phyloP scores from a whole-genome alignment of 2,888 invertebrate genomes.

The Limnephilus lunatus region DNA sequence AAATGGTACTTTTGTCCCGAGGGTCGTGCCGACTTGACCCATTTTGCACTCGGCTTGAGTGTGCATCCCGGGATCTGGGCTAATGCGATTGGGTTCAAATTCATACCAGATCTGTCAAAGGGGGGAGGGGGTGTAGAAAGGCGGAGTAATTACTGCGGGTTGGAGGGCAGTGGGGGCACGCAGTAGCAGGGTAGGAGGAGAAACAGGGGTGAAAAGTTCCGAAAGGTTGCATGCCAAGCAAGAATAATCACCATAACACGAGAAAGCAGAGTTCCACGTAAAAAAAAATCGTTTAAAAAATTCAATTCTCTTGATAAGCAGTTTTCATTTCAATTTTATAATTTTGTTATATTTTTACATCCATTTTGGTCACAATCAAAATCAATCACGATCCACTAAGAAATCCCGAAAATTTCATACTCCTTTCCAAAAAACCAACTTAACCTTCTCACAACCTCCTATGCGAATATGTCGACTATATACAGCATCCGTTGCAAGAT shows the following conservation, averaged over 20 bases:
- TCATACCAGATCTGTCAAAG: background rate
- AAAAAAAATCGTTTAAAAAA: background rate
- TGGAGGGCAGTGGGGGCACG: background rate
- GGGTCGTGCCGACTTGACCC: background rate
- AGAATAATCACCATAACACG: background rate
- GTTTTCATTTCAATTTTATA: too few relatives aligned
- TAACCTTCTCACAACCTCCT: too few relatives aligned
- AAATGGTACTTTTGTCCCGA: background rate
- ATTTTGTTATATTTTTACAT: too few relatives aligned
- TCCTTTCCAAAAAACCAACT: too few relatives aligned
- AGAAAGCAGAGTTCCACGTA: background rate
- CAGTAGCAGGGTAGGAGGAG: background rate
- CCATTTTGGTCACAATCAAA: too few relatives aligned
- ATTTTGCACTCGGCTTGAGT: background rate
- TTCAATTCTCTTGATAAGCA: too few relatives aligned
- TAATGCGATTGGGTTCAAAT: slow-evolving; percentile 17
- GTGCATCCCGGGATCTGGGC: background rate
- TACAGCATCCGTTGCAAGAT: too few relatives aligned
- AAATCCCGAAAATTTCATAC: too few relatives aligned
- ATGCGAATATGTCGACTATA: too few relatives aligned
- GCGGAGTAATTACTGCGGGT: background rate
- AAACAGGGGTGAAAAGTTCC: background rate
- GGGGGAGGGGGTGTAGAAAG: background rate
- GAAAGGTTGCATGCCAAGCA: background rate
- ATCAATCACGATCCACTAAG: too few relatives aligned